Evolutionary conservation across 2,797 vertebrate genomes (phyloP).

Genomic region (Enteromius unitaeniatus): DNA sequence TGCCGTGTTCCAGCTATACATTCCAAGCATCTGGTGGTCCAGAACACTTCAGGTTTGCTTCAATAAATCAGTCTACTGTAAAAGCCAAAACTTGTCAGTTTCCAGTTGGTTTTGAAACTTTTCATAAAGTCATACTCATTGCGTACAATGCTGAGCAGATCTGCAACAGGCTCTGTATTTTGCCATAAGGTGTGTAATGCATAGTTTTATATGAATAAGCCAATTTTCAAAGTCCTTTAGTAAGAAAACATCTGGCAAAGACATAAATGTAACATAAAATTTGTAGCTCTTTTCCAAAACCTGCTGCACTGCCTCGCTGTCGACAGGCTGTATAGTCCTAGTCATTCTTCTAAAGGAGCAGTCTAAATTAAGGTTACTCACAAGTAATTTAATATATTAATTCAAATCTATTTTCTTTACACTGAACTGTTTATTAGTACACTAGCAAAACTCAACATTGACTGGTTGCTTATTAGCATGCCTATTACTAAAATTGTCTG

Average conservation of each 20-base stretch:
- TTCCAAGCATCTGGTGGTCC: conserved; percentile 28
- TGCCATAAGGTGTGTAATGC: not conserved
- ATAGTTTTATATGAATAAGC: conserved; percentile 2
- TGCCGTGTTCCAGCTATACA: not conserved
- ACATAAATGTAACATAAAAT: not conserved
- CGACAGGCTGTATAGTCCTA: not conserved
- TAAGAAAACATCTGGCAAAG: not conserved
- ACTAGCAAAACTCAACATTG: not conserved
- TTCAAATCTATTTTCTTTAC: not conserved
- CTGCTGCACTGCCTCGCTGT: not conserved
- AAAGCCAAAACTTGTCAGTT: conserved; percentile 22
- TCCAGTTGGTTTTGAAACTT: conserved; percentile 23
- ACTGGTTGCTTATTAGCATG: not conserved
- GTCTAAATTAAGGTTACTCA: not conserved
- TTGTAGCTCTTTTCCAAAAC: not conserved
- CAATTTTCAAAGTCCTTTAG: not conserved
- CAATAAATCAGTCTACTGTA: conserved; percentile 45
- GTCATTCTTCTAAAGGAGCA: not conserved
- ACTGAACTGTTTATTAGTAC: not conserved
- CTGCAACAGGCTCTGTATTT: conserved; percentile 8
- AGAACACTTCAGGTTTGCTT: conserved; percentile 23
- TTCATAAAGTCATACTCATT: conserved; percentile 4
- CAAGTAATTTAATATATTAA: not conserved
- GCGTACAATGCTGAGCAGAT: not conserved
- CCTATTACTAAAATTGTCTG: no score